Base-by-base conservation (phyloP, 2,888 invertebrate species). In the Pandemis heparana region DNA sequence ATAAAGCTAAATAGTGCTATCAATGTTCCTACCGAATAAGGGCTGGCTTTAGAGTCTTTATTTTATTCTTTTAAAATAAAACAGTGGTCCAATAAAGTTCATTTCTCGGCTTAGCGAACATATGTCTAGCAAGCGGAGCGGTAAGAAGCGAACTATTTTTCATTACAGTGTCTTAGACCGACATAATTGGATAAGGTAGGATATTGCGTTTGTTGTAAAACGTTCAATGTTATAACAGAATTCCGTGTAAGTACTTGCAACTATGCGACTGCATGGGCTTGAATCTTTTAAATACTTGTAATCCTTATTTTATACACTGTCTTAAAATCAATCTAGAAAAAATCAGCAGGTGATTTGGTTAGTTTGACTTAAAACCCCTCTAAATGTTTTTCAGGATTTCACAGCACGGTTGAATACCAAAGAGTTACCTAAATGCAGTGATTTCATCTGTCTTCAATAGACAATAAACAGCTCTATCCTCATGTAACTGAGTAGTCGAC, bases 171-270 rank as follows among this genome's bases (percentile, higher is more conserved):
- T 16, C 64, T 60, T 46, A 59, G 32, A 59, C 16, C 32, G 46
- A 65, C 43, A 56, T 70, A 71, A 71, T 71, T 71, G 56, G 56
- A 71, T 38, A 56, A 64, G 32, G 46, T 64, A 71, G 64, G 70
- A 64, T 64, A 71, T 71, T 71, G 70, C 64, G 32, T 71, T 64
- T 59, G 38, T 39, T 59, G n/a, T 53, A 70, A 48, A 38, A 60
- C 38, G 38, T 38, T 60, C 60, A 60, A 14, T 60, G n/a, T 60
- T 60, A 41, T 41, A 8, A 7, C 8, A 9, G 41, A 41, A 41
- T 41, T 46, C 10, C 12, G 12, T 46, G 46, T 9, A 8, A 5
- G 41, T 41, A 46, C 14, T 46, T 46, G 12, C 12, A 46, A 46
- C 5, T 14, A 23, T 23, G 23, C 23, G 23, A 32, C 23, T 32